Percentiles rank a stretch among this genome's conserved stretches.
Evolutionary conservation across 2,113 vertebrate genomes (phyloP).

Genomic region (Mionectes macconnelli): DNA sequence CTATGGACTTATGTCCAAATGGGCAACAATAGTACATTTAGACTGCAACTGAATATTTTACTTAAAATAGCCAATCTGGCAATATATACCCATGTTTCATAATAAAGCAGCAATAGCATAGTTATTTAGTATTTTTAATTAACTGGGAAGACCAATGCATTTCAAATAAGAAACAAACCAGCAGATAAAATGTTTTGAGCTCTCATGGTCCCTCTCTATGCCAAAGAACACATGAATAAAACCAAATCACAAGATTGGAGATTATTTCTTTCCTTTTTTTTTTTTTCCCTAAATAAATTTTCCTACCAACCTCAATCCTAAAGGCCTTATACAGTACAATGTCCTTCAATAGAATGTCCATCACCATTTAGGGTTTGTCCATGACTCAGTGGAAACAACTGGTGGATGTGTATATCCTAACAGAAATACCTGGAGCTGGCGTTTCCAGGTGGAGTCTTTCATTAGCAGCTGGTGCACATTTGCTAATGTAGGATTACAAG

Average conservation of each 20-base stretch:
- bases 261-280: neutral
- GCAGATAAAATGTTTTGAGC: neutral
- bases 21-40: conserved; percentile 48
- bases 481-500: neutral
- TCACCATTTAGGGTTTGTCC: neutral
- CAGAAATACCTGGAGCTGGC: neutral
- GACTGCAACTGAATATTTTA: conserved; percentile 28
- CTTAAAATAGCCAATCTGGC: conserved; percentile 51
- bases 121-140: conserved; percentile 34
- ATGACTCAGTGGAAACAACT: neutral
- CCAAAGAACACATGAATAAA: neutral
- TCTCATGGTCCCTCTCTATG: neutral
- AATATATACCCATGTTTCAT: neutral
- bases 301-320: neutral
- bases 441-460: neutral
- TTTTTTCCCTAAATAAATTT: neutral
- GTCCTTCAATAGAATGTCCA: neutral
- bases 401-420: neutral
- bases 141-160: neutral
- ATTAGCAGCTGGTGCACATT: neutral
- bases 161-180: conserved; percentile 8
- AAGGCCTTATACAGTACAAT: neutral
- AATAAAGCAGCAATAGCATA: neutral
- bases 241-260: neutral
- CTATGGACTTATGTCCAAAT: conserved; percentile 20